A percentile compares a stretch with the other conserved stretches of the same genome.
Evolutionary conservation across 1,140 invertebrate genomes (phyloP).

Genomic region (Wasmannia auropunctata): DNA sequence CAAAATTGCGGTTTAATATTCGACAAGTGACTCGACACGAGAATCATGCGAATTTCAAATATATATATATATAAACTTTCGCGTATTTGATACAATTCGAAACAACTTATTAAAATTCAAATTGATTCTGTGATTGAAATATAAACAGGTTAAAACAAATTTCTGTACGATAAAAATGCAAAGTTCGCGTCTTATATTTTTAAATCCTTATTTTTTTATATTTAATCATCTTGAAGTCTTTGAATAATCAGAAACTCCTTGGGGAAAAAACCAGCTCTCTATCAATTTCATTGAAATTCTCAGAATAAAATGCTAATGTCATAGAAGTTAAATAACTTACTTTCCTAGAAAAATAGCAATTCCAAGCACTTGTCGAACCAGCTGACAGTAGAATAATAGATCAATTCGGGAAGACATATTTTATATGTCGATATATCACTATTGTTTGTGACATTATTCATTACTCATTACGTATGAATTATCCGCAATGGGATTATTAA

Average conservation of each 20-base stretch:
- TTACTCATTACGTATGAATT: background rate
- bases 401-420: background rate
- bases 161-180: background rate
- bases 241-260: background rate
- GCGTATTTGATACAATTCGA: too few relatives aligned
- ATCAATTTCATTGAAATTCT: background rate
- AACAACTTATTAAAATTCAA: background rate
- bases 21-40: too few relatives aligned
- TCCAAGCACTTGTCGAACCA: background rate
- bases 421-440: background rate
- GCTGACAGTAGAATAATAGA: background rate
- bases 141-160: background rate
- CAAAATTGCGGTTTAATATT: too few relatives aligned
- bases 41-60: too few relatives aligned
- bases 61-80: too few relatives aligned
- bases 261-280: background rate
- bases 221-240: background rate
- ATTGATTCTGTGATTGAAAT: background rate
- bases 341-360: background rate
- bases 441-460: background rate
- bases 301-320: background rate
- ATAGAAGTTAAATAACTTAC: background rate
- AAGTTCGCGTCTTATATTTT: background rate
- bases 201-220: background rate
- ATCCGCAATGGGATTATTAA: constrained; percentile 43